Evolutionary conservation across 2,888 invertebrate species (phyloP), one percentile per base, ranked within the genome.

Genomic region (Augochlorella aurata): DNA sequence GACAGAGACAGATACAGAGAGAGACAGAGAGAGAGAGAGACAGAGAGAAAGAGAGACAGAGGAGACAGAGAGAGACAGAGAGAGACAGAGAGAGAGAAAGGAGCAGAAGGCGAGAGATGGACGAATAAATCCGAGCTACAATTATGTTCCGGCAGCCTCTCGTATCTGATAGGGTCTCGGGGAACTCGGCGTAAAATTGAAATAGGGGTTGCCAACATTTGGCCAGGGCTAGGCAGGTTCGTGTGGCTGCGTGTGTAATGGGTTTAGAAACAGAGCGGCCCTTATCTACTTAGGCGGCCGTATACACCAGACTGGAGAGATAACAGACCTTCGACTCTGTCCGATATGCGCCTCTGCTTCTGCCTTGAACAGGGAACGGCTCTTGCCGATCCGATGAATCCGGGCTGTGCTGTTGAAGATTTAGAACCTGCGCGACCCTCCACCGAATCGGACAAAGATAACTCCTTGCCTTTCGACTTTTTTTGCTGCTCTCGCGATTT

Each of bases 131-230:
- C 85, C 73, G 66, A 29, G 58, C 21, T 54, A 69, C 77, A 75
- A 84, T 84, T 78, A 72, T 72, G 78, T 81, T 75, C 75, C 75
- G 74, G 75, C 77, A 74, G 75, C 74, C 73, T 54, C 61, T 49
- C 54, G 65, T 58, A 70, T 65, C 70, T 76, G 85, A 85, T 84
- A 74, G 75, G 75, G 76, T 76, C 79, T 61, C 83, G 45, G 45
- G 79, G 74, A 80, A 84, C 80, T 69, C 76, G 84, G 84, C 80
- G 86, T 81, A 81, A 86, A 87, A 86, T 88, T 83, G 80, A 77
- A 88, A 83, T 81, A 79, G 77, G 78, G 85, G 76, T 71, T 79
- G 76, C 58, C 74, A 81, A 74, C 73, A 63, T 85, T 84, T 67
- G 81, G 69, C 54, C 74, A 44, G 44, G 61, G 65, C 63, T 78